Percentiles rank a stretch among this genome's conserved stretches.
These are phyloP conservation scores for Alligator sinensis DNA, from an alignment of 2,113 vertebrate species.

Conservation along the genomic window DNA sequence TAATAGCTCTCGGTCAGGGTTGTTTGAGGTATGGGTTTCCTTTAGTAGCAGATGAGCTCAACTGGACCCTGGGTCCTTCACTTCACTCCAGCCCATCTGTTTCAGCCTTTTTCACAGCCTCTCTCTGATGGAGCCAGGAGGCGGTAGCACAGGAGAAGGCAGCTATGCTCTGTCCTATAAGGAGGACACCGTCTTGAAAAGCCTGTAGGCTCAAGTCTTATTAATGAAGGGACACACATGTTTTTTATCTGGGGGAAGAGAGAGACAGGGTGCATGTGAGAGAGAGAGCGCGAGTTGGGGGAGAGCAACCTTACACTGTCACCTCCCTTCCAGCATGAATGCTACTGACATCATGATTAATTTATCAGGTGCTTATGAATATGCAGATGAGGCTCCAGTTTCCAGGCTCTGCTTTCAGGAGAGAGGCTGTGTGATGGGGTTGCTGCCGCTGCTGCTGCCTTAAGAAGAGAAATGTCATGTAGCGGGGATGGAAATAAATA, in stretches of 20 bases:
- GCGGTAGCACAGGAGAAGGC: not conserved
- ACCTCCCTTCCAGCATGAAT: slow-evolving; percentile 72
- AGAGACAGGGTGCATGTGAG: not conserved
- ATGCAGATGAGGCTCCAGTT: slow-evolving; percentile 75
- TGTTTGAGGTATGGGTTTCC: not conserved
- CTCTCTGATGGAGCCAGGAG: not conserved
- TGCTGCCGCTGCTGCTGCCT: slow-evolving; percentile 53
- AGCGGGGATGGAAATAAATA: slow-evolving; percentile 52
- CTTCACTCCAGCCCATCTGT: not conserved
- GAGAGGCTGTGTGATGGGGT: slow-evolving; percentile 52
- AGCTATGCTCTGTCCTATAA: fast-evolving
- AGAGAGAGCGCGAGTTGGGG: slow-evolving; percentile 18
- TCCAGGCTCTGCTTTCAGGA: slow-evolving; percentile 69
- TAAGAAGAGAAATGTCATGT: slow-evolving; percentile 63
- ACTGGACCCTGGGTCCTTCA: not conserved
- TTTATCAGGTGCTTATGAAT: slow-evolving; percentile 81
- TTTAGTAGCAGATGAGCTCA: not conserved
- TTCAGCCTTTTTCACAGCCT: not conserved
- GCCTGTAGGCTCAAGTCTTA: not conserved
- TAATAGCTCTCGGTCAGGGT: not conserved
- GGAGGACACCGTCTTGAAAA: not conserved
- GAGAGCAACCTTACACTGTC: slow-evolving; percentile 60
- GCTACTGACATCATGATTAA: slow-evolving; percentile 80
- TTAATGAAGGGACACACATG: slow-evolving; percentile 10
- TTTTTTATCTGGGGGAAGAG: slow-evolving; percentile 16